phyloP scores from a whole-genome alignment of 2,888 invertebrate species.

The Chalcosyrphus nemorum region DNA sequence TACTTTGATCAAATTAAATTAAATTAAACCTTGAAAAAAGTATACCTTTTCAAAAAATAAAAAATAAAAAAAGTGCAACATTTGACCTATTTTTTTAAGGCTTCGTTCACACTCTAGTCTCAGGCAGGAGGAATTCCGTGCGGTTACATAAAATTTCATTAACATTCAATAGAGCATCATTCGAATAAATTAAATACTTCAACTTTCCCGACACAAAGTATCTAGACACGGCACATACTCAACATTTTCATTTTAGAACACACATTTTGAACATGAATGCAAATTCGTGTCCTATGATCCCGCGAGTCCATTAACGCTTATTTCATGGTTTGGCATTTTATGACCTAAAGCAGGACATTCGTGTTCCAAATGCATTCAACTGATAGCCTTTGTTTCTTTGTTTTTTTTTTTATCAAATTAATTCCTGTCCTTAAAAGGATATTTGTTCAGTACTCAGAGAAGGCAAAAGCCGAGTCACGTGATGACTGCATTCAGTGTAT shows the following conservation, averaged over 20 bases:
- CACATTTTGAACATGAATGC: constrained; percentile 1
- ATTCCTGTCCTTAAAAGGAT: constrained; percentile 25
- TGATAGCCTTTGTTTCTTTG: neutral
- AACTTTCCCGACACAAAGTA: neutral
- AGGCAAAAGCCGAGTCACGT: neutral
- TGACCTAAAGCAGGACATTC: neutral
- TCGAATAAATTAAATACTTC: constrained; percentile 39
- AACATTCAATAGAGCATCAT: constrained; percentile 46
- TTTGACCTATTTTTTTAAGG: constrained; percentile 42
- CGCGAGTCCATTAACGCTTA: constrained; percentile 17
- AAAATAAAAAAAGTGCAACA: constrained; percentile 4
- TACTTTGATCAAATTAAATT: constrained; percentile 33
- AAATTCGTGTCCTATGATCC: neutral
- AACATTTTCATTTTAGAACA: neutral
- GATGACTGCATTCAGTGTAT: constrained; percentile 4
- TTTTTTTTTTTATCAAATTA: neutral
- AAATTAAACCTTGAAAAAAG: neutral
- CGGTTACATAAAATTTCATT: constrained; percentile 47
- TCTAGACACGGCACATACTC: neutral
- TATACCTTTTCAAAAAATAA: neutral
- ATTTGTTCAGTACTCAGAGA: neutral
- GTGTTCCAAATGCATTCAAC: constrained; percentile 35
- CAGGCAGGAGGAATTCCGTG: constrained; percentile 21
- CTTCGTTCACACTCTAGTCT: constrained; percentile 1
- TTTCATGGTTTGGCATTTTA: constrained; percentile 17